Percentiles rank a stretch among this genome's conserved stretches.
Conservation (phyloP, 1,140 invertebrate species). For the Pentalonia nigronervosa region DNA sequence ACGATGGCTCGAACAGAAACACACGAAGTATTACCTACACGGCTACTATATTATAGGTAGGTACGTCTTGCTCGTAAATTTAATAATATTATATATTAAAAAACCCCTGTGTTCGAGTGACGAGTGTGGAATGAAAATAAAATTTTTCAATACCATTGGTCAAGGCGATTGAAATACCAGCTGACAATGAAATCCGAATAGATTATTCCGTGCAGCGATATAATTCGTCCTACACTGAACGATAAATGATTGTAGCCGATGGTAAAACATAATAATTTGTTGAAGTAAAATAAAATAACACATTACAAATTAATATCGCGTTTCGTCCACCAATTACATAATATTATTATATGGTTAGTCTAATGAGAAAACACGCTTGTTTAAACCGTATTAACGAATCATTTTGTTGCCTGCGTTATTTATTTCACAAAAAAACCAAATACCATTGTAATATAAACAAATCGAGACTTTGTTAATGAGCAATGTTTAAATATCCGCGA, state of each 20-base stretch:
- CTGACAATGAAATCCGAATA: slow-evolving; percentile 36
- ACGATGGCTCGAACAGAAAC: background rate
- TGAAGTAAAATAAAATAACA: slow-evolving; percentile 2
- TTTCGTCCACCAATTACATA: background rate
- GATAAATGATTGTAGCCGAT: background rate
- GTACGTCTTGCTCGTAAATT: background rate
- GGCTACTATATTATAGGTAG: too few species aligned
- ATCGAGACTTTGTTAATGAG: background rate
- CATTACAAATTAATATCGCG: background rate
- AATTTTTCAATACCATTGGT: slow-evolving; percentile 39
- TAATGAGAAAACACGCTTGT: background rate
- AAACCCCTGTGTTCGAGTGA: slow-evolving; percentile 12
- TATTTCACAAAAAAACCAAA: background rate
- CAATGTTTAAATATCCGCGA: background rate
- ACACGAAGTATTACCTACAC: background rate
- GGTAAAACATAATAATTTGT: background rate
- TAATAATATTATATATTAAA: background rate
- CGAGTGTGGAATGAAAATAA: background rate
- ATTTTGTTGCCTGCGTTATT: background rate
- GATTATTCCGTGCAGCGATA: background rate
- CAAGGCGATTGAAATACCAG: slow-evolving; percentile 24
- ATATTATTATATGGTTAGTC: background rate
- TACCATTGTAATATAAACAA: background rate
- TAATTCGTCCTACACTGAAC: background rate
- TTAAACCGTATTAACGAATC: background rate